Evolutionary conservation across 2,797 vertebrate species (phyloP).

Genomic region (Emydoidea blandingii): DNA sequence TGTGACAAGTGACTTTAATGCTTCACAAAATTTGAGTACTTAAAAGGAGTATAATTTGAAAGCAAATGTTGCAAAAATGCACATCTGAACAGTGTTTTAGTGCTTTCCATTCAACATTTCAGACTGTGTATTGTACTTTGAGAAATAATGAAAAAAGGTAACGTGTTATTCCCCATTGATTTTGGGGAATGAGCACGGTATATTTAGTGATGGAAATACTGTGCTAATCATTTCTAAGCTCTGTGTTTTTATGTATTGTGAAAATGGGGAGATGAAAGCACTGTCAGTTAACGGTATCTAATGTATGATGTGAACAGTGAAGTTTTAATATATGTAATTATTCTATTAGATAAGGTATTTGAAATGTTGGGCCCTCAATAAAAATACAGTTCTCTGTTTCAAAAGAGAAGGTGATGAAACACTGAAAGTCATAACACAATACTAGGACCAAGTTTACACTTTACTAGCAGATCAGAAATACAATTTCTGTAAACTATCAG

Average conservation of each 20-base stretch:
- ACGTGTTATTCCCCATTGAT: not conserved
- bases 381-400: not conserved
- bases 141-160: not conserved
- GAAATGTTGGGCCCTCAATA: not conserved
- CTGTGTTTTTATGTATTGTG: not conserved
- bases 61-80: not conserved
- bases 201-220: not conserved
- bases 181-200: not conserved
- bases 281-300: not conserved
- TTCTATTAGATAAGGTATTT: not conserved
- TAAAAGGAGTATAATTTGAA: not conserved
- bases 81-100: not conserved
- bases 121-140: not conserved
- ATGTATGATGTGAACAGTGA: not conserved
- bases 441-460: not conserved
- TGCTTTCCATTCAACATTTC: not conserved
- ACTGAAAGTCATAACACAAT: not conserved
- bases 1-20: no score
- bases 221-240: not conserved
- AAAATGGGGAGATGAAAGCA: not conserved
- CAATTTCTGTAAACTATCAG: not conserved
- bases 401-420: not conserved
- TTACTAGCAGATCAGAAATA: not conserved
- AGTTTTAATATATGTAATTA: rapidly evolving
- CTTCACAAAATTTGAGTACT: not conserved